These are phyloP conservation scores for Leucophenga montana DNA, from an alignment of 2,888 invertebrate species.

Conservation along the genomic window DNA sequence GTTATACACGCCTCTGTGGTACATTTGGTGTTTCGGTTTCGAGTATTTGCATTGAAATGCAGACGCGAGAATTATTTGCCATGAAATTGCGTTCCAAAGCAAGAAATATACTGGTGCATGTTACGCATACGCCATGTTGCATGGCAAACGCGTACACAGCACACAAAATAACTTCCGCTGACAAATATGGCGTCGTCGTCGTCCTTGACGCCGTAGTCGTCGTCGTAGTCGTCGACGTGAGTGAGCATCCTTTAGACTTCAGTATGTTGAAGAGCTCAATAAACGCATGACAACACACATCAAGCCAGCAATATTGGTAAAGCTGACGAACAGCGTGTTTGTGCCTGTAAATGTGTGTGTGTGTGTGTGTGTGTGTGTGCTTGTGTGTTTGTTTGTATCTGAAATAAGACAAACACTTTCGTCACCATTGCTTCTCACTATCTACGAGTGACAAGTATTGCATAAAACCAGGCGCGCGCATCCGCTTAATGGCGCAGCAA, in stretches of 20 bases:
- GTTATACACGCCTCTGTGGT: conserved; percentile 15
- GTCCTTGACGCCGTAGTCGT: conserved; percentile 34
- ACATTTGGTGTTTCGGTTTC: conserved; percentile 47
- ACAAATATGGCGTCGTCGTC: conserved; percentile 50
- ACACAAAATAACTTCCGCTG: conserved; percentile 51
- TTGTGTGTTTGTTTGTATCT: conserved; percentile 18
- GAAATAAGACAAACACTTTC: conserved; percentile 48
- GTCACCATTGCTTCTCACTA: not conserved
- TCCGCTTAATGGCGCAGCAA: conserved; percentile 9
- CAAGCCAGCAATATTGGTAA: conserved; percentile 22
- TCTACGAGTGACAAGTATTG: conserved; percentile 35
- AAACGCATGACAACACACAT: conserved; percentile 49
- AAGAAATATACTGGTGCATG: conserved; percentile 19
- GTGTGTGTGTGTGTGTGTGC: too few species aligned
- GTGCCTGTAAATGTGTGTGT: too few species aligned
- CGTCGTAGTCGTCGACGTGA: conserved; percentile 25
- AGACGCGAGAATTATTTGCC: too few species aligned
- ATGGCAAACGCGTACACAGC: too few species aligned
- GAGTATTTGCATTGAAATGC: conserved; percentile 58
- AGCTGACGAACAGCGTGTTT: too few species aligned
- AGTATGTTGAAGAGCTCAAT: conserved; percentile 62
- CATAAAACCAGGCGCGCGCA: not conserved
- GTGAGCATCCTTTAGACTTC: not conserved
- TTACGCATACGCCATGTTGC: conserved; percentile 16
- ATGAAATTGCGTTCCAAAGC: conserved; percentile 44